Evolutionary conservation across 2,797 vertebrate species (phyloP).

Genomic region (Urophycis tenuis): DNA sequence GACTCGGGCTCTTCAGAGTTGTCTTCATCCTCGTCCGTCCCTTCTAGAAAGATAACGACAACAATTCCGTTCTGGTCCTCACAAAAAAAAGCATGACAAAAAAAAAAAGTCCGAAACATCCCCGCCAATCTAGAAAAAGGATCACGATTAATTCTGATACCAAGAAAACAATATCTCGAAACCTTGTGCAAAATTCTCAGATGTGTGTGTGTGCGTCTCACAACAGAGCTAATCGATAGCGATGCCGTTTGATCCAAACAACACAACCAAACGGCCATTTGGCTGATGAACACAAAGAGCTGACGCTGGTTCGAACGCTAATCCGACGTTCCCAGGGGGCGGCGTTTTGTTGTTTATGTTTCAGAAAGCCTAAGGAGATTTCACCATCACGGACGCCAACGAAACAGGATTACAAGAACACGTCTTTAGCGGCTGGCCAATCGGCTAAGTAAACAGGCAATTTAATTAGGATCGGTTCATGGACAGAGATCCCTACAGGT

Average conservation of each 20-base stretch:
- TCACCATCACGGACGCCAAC: background rate
- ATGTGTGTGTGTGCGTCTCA: background rate
- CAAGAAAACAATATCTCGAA: background rate
- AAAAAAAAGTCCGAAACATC: background rate
- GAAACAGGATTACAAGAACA: background rate
- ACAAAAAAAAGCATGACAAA: background rate
- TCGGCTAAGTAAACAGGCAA: background rate
- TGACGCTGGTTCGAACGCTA: background rate
- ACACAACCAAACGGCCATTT: background rate
- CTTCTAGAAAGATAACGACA: background rate
- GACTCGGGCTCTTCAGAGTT: conserved; percentile 52
- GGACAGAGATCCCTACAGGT: background rate
- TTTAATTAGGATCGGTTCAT: background rate
- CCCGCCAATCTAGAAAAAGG: background rate
- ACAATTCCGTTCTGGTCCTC: background rate
- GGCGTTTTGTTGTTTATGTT: background rate
- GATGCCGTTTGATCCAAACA: background rate
- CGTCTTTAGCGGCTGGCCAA: background rate
- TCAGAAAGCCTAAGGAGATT: background rate
- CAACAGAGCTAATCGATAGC: background rate
- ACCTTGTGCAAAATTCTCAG: too few relatives aligned
- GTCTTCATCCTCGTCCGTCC: conserved; percentile 47
- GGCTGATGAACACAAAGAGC: background rate
- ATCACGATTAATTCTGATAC: background rate
- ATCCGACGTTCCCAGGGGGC: background rate